Conservation (phyloP, 2,797 vertebrate species). For the Lepilemur ruficaudatus region DNA sequence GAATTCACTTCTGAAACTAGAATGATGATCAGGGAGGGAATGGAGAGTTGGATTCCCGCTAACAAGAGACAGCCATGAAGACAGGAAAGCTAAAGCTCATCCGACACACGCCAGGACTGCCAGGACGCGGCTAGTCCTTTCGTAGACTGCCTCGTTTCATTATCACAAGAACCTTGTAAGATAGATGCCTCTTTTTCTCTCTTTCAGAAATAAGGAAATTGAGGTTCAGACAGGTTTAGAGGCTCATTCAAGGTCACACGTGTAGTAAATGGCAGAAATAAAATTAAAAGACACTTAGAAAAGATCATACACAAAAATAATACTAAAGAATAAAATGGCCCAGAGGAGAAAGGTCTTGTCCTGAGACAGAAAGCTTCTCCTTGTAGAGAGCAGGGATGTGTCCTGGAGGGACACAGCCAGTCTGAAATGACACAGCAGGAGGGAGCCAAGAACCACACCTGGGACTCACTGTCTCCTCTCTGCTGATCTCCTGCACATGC, state of each 20-base stretch:
- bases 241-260: not conserved
- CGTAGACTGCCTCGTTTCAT: not conserved
- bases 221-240: not conserved
- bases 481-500: no score
- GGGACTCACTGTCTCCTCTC: not conserved
- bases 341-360: not conserved
- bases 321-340: not conserved
- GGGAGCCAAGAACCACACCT: not conserved
- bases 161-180: not conserved
- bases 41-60: not conserved
- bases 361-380: not conserved
- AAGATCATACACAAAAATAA: not conserved
- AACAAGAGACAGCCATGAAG: not conserved
- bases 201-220: not conserved
- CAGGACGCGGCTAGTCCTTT: not conserved
- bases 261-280: not conserved
- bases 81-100: not conserved
- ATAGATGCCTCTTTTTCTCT: not conserved
- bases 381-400: not conserved
- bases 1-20: not conserved
- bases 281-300: not conserved
- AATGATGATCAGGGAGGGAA: no score
- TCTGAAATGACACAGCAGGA: not conserved
- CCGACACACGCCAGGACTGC: rapidly evolving
- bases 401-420: not conserved